Evolutionary conservation across 1,140 invertebrate genomes (phyloP), one percentile per base, ranked within the genome.

Genomic region (Philopotamus ludificatus): DNA sequence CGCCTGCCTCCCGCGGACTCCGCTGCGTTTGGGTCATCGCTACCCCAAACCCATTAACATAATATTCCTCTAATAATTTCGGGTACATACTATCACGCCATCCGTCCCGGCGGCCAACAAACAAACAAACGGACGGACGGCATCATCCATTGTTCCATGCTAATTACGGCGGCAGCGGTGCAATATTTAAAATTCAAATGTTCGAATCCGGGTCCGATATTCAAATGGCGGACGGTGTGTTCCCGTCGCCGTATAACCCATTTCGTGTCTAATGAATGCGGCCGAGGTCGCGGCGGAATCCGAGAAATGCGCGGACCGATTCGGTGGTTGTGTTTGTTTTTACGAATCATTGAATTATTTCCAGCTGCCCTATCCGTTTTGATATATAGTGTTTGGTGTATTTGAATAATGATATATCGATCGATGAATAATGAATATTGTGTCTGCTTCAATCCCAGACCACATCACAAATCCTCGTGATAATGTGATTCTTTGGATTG

Each of bases 331-430:
- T 10, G 15, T 65, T 61, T 65, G 62, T 50, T 68, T 68, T 61
- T 53, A 62, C 61, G 42, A 68, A 49, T 69, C 66, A 63, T 45
- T 47, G 65, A 44, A 68, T 68, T 66, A 22, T 66, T 63, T 70
- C 59, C 64, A 66, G 66, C 64, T 70, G 64, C 64, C 60, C 26
- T 63, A 47, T 7, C 25, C 20, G 23, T 45, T 58, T 63, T 70
- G 67, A 70, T 70, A 63, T 66, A 70, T 66, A 18, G 20, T 47
- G 39, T 57, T 68, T 50, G 51, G 41, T 34, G 22, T 55, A 57
- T 70, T 70, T 70, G 67, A 70, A 66, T 66, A 70, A 70, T 70
- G 67, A 66, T 66, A 65, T 70, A 60, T 53, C 67, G 60, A 70
- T 63, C 50, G 49, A 63, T 70, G 67, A 70, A 50, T 70, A 66